Evolutionary conservation across 35 echinoderm and acorn worm species (phyloP), one percentile per base, ranked within the genome.

Genomic region (Lytechinus pictus): DNA sequence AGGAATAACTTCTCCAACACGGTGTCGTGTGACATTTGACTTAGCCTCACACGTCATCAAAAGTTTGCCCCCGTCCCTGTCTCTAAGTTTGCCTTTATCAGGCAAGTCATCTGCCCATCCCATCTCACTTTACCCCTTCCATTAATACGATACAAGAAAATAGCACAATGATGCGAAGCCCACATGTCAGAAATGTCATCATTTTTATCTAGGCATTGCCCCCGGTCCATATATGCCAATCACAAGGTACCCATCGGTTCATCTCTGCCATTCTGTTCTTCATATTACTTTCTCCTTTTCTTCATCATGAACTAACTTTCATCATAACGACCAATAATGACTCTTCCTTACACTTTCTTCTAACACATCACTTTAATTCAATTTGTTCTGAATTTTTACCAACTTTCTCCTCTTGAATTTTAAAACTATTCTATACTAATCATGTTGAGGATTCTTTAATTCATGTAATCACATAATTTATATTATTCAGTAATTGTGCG

Each of bases 161-260:
- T 89, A 89, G 87, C 13, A 53, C 87, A 89, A 52, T 90, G 88
- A 90, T 90, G 88, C 88, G 88, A 90, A 90, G 29, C 88, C 8
- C 88, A 90, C 52, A 90, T 90, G 88, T 90, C 29, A 54, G 10
- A 21, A 90, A 90, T 90, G 88, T 90, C 88, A 90, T 90, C 88
- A 90, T 90, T 90, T 90, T 54, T 90, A 90, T 90, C 88, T 90
- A 90, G 88, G 88, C 52, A 90, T 16, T 90, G 88, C 88, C 88
- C 88, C 88, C 27, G 88, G 88, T 90, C 88, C 52, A 90, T 27
- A 90, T 5, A 90, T 90, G 88, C 52, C 88, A 90, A 90, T 90
- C 88, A 90, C 44, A 33, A 12, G 28, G 52, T 52, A 90, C 9
- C 88, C 88, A 90, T 6, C 29, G 9, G 1, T 90, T 90, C 16